These are phyloP conservation scores for Pelvicachromis taeniatus DNA, from an alignment of 2,113 vertebrate genomes.

Conservation along the genomic window DNA sequence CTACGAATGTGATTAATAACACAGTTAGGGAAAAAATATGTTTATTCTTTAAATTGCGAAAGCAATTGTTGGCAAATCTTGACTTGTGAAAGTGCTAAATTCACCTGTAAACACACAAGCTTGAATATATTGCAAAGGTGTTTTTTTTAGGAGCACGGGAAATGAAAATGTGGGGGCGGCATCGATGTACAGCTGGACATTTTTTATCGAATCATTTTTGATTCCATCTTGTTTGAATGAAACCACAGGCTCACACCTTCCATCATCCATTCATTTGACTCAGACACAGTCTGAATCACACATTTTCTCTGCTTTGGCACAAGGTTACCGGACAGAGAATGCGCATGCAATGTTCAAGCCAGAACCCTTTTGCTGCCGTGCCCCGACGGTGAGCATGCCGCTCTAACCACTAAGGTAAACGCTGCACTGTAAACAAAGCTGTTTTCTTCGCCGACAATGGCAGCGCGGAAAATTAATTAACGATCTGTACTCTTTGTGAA, in stretches of 20 bases:
- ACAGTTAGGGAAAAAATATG: accelerated
- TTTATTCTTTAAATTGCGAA: not conserved
- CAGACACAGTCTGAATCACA: not conserved
- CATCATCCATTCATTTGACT: not conserved
- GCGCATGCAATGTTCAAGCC: not conserved
- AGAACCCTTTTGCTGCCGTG: not conserved
- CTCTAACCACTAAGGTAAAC: not conserved
- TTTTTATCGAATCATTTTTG: not conserved
- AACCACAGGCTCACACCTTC: not conserved
- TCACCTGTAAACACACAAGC: not conserved
- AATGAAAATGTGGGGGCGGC: not conserved
- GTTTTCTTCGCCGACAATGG: slow-evolving; percentile 43
- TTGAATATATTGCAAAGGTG: not conserved
- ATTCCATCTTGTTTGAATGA: not conserved
- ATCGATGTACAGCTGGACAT: not conserved
- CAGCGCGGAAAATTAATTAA: slow-evolving; percentile 59
- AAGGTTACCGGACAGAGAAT: not conserved
- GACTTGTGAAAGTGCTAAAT: not conserved
- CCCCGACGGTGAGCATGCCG: not conserved
- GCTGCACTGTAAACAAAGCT: slow-evolving; percentile 49
- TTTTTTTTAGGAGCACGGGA: not conserved
- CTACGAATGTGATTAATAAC: not conserved
- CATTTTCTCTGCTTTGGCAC: not conserved
- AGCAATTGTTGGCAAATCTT: not conserved
- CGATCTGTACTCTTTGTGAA: slow-evolving; percentile 50